Conservation (phyloP, 1,140 invertebrate genomes). For the Probaryconus sp. region DNA sequence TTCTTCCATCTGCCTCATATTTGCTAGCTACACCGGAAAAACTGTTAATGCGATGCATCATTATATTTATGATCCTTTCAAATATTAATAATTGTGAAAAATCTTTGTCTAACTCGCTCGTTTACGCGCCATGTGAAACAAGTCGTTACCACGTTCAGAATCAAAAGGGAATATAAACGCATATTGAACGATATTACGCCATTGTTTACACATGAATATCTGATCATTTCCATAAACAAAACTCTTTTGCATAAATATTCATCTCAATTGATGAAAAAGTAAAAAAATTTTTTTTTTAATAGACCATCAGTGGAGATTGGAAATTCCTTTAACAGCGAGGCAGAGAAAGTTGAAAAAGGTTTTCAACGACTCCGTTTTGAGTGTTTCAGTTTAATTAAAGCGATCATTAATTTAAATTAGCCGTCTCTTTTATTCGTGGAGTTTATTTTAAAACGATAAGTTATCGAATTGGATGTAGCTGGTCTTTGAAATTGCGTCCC, state of each 20-base stretch:
- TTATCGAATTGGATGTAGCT: constrained; percentile 50
- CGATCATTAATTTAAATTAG: constrained; percentile 39
- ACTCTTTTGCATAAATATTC: too few species aligned
- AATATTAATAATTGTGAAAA: constrained; percentile 56
- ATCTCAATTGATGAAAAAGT: too few species aligned
- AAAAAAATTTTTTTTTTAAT: too few species aligned
- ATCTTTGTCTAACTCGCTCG: constrained; percentile 44
- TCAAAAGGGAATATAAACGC: constrained; percentile 42
- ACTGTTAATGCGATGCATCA: constrained; percentile 62
- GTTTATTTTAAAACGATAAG: constrained; percentile 51
- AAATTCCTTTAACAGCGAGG: too few species aligned
- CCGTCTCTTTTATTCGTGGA: constrained; percentile 22
- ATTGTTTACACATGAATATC: constrained; percentile 1
- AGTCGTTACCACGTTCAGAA: constrained; percentile 44
- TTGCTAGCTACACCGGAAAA: constrained; percentile 39
- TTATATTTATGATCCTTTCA: constrained; percentile 62
- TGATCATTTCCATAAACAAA: too few species aligned
- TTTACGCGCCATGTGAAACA: constrained; percentile 30
- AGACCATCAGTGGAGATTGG: too few species aligned
- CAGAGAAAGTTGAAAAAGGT: too few species aligned
- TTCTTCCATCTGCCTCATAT: constrained; percentile 48
- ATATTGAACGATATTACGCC: constrained; percentile 25
- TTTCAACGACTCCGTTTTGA: too few species aligned
- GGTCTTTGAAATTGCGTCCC: constrained; percentile 49
- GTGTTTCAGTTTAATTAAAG: constrained; percentile 19